Evolutionary conservation across 30 jellyfish, hydroid and myxozoan species (phyloP).

Genomic region (Clytia hemisphaerica): DNA sequence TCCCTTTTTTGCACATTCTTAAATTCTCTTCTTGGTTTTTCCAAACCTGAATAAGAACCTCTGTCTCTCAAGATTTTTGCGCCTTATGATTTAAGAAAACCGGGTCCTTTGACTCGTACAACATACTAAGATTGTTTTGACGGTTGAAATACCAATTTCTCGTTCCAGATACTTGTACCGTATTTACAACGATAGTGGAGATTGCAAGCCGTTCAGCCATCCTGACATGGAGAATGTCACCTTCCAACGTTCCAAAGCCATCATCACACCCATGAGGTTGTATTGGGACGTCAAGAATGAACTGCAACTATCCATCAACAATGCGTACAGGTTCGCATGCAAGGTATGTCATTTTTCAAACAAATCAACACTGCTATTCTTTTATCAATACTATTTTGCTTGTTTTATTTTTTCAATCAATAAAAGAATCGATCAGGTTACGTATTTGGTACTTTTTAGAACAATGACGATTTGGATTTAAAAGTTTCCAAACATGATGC

Average conservation of each 20-base stretch:
- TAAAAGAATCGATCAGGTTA: neutral
- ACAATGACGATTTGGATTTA: conserved; percentile 61
- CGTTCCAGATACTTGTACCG: conserved; percentile 64
- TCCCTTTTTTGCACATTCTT: neutral
- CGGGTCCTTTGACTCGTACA: no score
- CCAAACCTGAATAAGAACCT: no score
- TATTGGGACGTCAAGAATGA: conserved; percentile 86
- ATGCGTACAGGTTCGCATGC: conserved; percentile 53
- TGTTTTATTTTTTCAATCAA: no score
- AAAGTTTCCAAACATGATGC: conserved; percentile 48
- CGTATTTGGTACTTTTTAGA: conserved; percentile 30
- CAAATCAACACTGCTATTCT: no score
- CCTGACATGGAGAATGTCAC: conserved; percentile 36
- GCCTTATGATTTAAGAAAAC: no score
- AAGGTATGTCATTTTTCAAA: conserved; percentile 44
- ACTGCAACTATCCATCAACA: conserved; percentile 55
- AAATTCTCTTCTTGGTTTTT: neutral
- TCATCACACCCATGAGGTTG: conserved; percentile 76
- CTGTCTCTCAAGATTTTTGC: no score
- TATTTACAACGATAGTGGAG: conserved; percentile 74
- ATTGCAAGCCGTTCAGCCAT: conserved; percentile 84
- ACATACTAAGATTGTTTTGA: neutral
- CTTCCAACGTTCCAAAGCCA: conserved; percentile 64
- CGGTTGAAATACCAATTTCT: neutral
- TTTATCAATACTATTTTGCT: no score